Percentiles rank a stretch among this genome's conserved stretches.
phyloP scores from a whole-genome alignment of 2,888 invertebrate genomes.

The Acleris holmiana region DNA sequence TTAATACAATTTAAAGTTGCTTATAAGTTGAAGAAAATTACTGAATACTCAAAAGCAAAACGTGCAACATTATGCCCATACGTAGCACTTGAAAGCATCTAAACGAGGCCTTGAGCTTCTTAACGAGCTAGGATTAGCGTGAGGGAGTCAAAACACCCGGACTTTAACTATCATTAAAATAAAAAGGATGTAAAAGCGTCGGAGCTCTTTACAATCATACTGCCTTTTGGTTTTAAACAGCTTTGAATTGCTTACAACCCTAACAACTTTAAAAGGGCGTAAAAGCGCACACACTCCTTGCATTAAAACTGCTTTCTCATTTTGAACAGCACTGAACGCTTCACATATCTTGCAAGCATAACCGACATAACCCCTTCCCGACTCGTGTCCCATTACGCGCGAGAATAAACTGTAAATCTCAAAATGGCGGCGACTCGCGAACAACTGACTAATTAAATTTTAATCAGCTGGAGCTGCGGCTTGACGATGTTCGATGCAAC shows the following conservation, averaged over 20 bases:
- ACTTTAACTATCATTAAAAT: slow-evolving; percentile 42
- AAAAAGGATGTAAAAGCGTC: too few species aligned
- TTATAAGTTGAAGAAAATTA: not conserved
- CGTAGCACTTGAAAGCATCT: slow-evolving; percentile 15
- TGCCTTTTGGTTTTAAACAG: too few species aligned
- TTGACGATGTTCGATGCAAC: slow-evolving; percentile 25
- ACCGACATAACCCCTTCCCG: slow-evolving; percentile 58
- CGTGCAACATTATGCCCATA: slow-evolving; percentile 14
- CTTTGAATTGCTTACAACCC: too few species aligned
- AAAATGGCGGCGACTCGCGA: slow-evolving; percentile 25
- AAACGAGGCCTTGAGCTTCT: slow-evolving; percentile 29
- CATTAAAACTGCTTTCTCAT: too few species aligned
- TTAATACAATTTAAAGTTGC: too few species aligned
- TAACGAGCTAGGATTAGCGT: slow-evolving; percentile 34
- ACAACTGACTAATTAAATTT: slow-evolving; percentile 35
- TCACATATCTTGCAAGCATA: slow-evolving; percentile 57
- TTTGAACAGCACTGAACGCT: slow-evolving; percentile 26
- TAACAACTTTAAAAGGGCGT: too few species aligned
- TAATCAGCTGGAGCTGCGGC: slow-evolving; percentile 29
- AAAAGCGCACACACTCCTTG: too few species aligned
- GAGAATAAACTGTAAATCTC: slow-evolving; percentile 54
- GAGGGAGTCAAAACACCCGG: slow-evolving; percentile 52
- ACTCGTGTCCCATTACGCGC: slow-evolving; percentile 57
- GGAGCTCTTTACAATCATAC: too few species aligned
- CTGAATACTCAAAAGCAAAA: not conserved